phyloP scores from a whole-genome alignment of 2,888 invertebrate genomes.

The Lycaena phlaeas region DNA sequence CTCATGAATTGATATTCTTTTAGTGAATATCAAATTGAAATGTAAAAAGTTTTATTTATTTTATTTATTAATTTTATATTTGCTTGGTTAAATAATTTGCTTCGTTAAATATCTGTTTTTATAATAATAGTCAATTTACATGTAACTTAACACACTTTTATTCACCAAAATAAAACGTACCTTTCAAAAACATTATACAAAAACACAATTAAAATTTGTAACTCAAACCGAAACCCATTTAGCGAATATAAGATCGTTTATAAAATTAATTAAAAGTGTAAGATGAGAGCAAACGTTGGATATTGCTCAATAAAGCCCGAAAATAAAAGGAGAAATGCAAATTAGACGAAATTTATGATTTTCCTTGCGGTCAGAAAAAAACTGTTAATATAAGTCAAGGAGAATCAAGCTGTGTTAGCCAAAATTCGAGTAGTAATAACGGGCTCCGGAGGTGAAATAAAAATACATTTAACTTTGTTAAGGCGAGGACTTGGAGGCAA shows the following conservation, averaged over 20 bases:
- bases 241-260: constrained; percentile 11
- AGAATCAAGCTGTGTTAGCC: constrained; percentile 26
- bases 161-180: background rate
- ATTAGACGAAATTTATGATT: constrained; percentile 62
- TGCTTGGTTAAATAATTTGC: no score
- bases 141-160: no score
- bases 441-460: constrained; percentile 13
- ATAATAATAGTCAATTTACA: no score
- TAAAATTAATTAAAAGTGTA: constrained; percentile 25
- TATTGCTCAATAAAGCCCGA: constrained; percentile 36
- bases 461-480: constrained; percentile 19
- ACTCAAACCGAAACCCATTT: constrained; percentile 6
- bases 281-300: constrained; percentile 24
- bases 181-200: background rate
- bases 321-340: constrained; percentile 57
- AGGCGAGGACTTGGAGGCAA: constrained; percentile 14
- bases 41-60: no score
- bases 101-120: no score
- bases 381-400: constrained; percentile 46
- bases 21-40: no score
- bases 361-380: constrained; percentile 48
- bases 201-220: constrained; percentile 7
- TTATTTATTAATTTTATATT: no score
- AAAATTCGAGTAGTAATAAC: constrained; percentile 19
- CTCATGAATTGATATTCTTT: no score